Evolutionary conservation across 1,140 invertebrate species (phyloP).

Genomic region (Lordiphosa clarofinis): DNA sequence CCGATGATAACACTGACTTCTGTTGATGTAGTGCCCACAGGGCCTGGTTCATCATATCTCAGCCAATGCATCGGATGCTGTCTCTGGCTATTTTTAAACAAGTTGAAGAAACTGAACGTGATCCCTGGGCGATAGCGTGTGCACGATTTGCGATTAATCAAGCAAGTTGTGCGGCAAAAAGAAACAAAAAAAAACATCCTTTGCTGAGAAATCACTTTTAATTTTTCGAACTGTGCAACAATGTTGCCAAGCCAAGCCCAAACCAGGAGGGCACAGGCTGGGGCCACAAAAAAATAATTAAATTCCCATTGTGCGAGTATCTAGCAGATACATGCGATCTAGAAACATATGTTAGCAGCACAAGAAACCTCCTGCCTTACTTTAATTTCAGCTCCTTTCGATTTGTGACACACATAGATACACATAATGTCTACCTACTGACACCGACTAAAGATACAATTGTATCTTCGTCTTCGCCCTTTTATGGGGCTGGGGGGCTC

Average conservation of each 20-base stretch:
- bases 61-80: constrained; percentile 1
- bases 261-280: neutral
- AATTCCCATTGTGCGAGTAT: constrained; percentile 56
- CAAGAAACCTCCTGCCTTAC: constrained; percentile 78
- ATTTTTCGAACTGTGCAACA: constrained; percentile 33
- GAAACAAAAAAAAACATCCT: constrained; percentile 36
- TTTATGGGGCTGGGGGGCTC: constrained; percentile 14
- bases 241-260: constrained; percentile 15
- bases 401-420: constrained; percentile 70
- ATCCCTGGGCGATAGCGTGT: constrained; percentile 60
- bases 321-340: constrained; percentile 43
- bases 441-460: constrained; percentile 65
- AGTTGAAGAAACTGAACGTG: constrained; percentile 51
- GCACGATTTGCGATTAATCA: constrained; percentile 77
- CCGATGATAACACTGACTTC: neutral
- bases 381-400: constrained; percentile 71
- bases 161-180: constrained; percentile 32
- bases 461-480: constrained; percentile 49
- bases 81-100: constrained; percentile 58
- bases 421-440: constrained; percentile 53
- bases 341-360: constrained; percentile 54
- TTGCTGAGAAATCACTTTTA: constrained; percentile 64
- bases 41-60: constrained; percentile 10
- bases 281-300: constrained; percentile 51
- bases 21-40: neutral